Conservation (phyloP, 2,797 vertebrate species). For the Vespertilio murinus region DNA sequence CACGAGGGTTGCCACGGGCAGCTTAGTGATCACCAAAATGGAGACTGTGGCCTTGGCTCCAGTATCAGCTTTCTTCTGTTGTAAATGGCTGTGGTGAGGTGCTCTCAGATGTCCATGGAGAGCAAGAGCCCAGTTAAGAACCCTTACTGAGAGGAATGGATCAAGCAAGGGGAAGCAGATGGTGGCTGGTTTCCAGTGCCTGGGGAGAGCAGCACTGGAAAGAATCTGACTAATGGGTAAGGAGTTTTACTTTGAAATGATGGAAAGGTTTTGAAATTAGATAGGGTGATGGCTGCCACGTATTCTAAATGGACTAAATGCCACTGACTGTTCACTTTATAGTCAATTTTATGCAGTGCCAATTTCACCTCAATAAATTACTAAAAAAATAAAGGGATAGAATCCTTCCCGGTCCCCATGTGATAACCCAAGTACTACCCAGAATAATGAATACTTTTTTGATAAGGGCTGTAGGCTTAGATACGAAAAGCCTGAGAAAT, state of each 20-base stretch:
- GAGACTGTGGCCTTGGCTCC: background rate
- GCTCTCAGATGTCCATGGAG: background rate
- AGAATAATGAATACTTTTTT: background rate
- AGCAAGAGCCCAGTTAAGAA: background rate
- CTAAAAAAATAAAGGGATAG: constrained; percentile 30
- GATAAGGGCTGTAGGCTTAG: background rate
- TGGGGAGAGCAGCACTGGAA: background rate
- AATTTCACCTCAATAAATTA: background rate
- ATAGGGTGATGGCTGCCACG: background rate
- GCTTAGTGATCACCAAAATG: background rate
- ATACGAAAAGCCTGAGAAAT: background rate
- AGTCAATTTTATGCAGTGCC: background rate
- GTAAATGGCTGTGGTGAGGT: background rate
- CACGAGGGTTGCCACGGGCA: background rate
- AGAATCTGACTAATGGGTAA: background rate
- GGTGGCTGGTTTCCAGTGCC: background rate
- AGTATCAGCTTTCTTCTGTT: background rate
- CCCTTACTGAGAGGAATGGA: background rate
- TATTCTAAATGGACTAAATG: background rate
- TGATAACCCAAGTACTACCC: background rate
- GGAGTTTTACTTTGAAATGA: background rate
- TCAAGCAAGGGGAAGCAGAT: background rate
- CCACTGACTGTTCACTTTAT: background rate
- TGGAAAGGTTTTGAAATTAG: background rate
- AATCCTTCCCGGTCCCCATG: background rate